Evolutionary conservation across 2,113 vertebrate species (phyloP).

Genomic region (Prietella phreatophila): DNA sequence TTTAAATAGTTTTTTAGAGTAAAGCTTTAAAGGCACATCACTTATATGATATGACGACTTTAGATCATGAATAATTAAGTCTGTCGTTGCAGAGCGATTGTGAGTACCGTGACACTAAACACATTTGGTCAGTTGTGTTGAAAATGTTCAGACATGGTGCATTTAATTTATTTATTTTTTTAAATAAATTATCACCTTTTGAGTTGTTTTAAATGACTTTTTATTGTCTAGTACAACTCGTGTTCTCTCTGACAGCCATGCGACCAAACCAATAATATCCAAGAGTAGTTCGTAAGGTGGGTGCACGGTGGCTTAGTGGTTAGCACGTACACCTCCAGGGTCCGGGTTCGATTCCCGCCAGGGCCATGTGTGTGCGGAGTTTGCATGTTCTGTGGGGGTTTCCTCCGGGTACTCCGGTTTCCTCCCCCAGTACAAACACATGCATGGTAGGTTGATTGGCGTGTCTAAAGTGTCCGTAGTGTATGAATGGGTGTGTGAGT

Average conservation of each 20-base stretch:
- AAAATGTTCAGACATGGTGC: neutral
- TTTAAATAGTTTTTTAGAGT: neutral
- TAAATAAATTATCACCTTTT: too few species aligned
- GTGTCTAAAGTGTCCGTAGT: too few species aligned
- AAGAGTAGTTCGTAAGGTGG: neutral
- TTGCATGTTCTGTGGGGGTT: too few species aligned
- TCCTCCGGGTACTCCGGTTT: too few species aligned
- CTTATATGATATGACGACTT: neutral
- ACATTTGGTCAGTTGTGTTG: neutral
- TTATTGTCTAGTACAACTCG: neutral
- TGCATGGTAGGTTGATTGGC: too few species aligned
- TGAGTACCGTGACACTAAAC: neutral
- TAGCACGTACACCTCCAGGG: too few species aligned
- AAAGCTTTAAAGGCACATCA: neutral
- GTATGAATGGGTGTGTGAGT: too few species aligned
- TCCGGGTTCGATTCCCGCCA: too few species aligned
- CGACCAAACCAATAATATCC: neutral
- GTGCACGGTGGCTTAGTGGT: too few species aligned
- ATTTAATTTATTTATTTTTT: too few species aligned
- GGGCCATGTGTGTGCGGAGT: too few species aligned
- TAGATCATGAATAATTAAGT: neutral
- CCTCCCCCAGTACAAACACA: too few species aligned
- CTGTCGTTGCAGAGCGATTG: neutral
- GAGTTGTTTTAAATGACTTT: neutral
- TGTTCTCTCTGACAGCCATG: neutral